These are phyloP conservation scores for Pelmatolapia mariae DNA, from an alignment of 2,113 vertebrate genomes.

Conservation along the genomic window DNA sequence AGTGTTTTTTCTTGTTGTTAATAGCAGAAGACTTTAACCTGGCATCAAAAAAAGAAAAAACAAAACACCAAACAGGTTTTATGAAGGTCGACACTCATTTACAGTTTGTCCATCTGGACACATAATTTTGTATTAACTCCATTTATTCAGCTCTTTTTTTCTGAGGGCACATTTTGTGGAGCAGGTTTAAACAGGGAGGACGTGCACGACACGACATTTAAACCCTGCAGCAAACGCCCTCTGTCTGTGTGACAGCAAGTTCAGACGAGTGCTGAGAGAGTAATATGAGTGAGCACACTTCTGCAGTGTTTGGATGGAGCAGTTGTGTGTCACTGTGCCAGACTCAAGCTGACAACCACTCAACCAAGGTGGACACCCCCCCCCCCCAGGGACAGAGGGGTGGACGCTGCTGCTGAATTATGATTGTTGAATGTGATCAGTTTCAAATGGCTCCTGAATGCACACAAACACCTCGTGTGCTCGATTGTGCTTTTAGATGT, in stretches of 20 bases:
- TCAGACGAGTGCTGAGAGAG: background rate
- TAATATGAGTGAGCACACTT: background rate
- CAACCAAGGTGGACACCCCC: background rate
- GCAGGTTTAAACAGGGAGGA: background rate
- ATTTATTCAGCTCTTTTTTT: background rate
- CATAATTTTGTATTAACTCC: background rate
- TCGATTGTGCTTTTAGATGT: background rate
- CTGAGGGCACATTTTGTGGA: background rate
- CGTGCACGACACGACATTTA: background rate
- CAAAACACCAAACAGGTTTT: background rate
- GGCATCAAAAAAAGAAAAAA: background rate
- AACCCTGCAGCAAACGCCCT: background rate
- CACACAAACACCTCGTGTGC: background rate
- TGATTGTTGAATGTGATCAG: background rate
- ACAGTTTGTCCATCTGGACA: background rate
- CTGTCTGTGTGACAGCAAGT: background rate
- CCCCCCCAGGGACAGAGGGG: background rate
- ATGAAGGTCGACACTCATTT: background rate
- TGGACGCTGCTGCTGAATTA: background rate
- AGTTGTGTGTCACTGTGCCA: background rate
- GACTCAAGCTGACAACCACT: background rate
- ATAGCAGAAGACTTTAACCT: background rate
- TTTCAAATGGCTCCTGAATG: background rate
- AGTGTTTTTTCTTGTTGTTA: background rate
- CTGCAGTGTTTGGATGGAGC: background rate